A percentile compares a stretch with the other conserved stretches of the same genome.
These are phyloP conservation scores for Drosophila bocqueti DNA, from an alignment of 1,140 invertebrate species.

Conservation along the genomic window DNA sequence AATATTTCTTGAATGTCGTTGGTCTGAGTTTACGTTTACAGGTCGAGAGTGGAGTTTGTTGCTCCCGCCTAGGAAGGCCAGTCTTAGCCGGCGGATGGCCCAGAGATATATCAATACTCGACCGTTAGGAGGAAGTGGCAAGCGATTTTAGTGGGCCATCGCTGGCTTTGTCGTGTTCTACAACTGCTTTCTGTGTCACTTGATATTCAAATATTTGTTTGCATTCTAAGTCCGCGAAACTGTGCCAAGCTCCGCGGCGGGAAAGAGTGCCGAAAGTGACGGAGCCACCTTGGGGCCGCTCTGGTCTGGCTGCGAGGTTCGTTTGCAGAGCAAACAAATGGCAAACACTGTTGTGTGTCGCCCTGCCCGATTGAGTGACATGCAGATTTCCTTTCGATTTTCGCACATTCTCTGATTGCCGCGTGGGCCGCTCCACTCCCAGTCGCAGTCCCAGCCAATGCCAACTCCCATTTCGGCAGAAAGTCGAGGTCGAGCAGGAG, in stretches of 20 bases:
- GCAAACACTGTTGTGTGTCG: slow-evolving; percentile 54
- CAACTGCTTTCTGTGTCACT: slow-evolving; percentile 59
- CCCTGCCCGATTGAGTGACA: slow-evolving; percentile 71
- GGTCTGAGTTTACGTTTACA: slow-evolving; percentile 34
- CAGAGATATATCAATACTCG: slow-evolving; percentile 30
- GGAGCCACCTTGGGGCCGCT: slow-evolving; percentile 15
- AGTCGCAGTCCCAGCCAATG: slow-evolving; percentile 11
- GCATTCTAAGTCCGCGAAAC: slow-evolving; percentile 57
- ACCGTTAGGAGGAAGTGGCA: slow-evolving; percentile 66
- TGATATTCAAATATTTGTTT: slow-evolving; percentile 73
- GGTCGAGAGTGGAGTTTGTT: slow-evolving; percentile 60
- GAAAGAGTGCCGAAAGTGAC: slow-evolving; percentile 53
- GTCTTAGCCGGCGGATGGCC: slow-evolving; percentile 31
- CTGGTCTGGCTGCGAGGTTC: slow-evolving; percentile 27
- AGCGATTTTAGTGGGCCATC: slow-evolving; percentile 46
- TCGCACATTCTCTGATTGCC: slow-evolving; percentile 74
- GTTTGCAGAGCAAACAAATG: slow-evolving; percentile 51
- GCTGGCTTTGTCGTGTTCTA: slow-evolving; percentile 22
- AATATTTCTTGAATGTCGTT: slow-evolving; percentile 25
- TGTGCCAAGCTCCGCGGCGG: slow-evolving; percentile 42
- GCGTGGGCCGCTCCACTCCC: slow-evolving; percentile 40
- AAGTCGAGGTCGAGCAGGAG: slow-evolving; percentile 47
- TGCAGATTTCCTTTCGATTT: slow-evolving; percentile 81
- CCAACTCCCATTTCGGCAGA: slow-evolving; percentile 15
- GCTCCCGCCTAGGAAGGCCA: slow-evolving; percentile 60